Evolutionary conservation across 2,797 vertebrate genomes (phyloP), one percentile per base, ranked within the genome.

Genomic region (Trachurus trachurus): DNA sequence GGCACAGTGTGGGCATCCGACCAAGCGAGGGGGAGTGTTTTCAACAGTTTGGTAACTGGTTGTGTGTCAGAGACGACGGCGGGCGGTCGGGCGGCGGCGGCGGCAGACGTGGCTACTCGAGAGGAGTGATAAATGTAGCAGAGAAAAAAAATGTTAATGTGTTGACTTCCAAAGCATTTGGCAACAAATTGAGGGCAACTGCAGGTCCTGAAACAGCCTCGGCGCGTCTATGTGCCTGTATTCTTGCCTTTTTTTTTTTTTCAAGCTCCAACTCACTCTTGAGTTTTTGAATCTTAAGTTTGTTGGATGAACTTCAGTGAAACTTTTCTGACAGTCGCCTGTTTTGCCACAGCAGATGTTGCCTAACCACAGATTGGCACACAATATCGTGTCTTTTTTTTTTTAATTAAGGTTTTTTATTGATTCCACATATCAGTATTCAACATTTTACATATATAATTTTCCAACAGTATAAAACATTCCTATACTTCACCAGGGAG

Each of bases 181-280:
- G 54, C 37, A 83, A 56, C 47, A 81, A 77, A 85, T 76, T 76
- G 74, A 76, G 78, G 76, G 71, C 71, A 82, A 66, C 86, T 74
- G 74, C 34, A 12, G 65, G 81, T 81, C 70, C 49, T 59, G 70
- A 72, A 78, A 74, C 58, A 39, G 64, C 76, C 68, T 49, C 45
- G 76, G 56, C 62, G 19, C 19, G 42, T 45, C 45, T 64, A 42
- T 56, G 29, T 71, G 31, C 50, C 15, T 78, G 21, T 21, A 31
- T 67, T 66, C 17, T 11, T 31, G 60, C 40, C 26, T 26, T 34
- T 34, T 34, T 34, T 34, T 12, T 83, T 65, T 77, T 57, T 11
- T 31, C 47, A 71, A 53, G 16, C 37, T 39, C 16, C 47, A 66
- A 45, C 58, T 71, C 63, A 1, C 58, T 78, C 31, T 26, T 26